Base-by-base conservation (phyloP, 1,140 invertebrate species). In the Drosophila gunungcola region DNA sequence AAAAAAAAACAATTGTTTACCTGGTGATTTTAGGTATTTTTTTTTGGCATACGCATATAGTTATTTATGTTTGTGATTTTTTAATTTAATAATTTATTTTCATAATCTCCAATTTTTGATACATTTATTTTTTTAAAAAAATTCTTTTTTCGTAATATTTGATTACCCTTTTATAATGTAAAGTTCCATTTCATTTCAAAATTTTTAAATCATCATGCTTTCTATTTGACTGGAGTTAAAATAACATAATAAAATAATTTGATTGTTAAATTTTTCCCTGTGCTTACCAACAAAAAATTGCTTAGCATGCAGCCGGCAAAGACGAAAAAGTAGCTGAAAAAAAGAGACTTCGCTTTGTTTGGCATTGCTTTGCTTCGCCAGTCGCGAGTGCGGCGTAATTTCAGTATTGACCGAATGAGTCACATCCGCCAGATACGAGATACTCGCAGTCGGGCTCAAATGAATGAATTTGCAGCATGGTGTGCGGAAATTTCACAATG, bases 331-430 rank as follows among this genome's bases (percentile, higher is more conserved):
- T 63, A 51, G 60, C 45, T 52, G 39, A 21, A 72, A 49, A 63
- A 62, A 41, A 43, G 25, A 39, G 32, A 39, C 34, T 39, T 38
- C 13, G 49, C 34, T 45, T 55, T 16, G 34, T 9, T 69, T 46
- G 32, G 36, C 49, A 55, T 39, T 16, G 58, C 53, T 43, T 60
- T 52, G 58, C 53, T 43, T 60, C 36, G 49, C n/a, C 29, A 34
- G 49, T 36, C 34, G 65, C 34, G 65, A 62, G 46, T 73, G 69
- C 64, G 70, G 51, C 58, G 69, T 65, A 84, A 79, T 79, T 83
- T 73, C 67, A 62, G 57, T 70, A 77, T 82, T 52, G 74, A 67
- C 60, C 76, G 74, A 74, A 85, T 85, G 82, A 85, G 56, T 85
- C 82, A 85, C 78, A 86, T 85, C 82, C 82, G 82, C 65, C 80